These are phyloP conservation scores for Orthosia gothica DNA, from an alignment of 2,888 invertebrate species.

Conservation along the genomic window DNA sequence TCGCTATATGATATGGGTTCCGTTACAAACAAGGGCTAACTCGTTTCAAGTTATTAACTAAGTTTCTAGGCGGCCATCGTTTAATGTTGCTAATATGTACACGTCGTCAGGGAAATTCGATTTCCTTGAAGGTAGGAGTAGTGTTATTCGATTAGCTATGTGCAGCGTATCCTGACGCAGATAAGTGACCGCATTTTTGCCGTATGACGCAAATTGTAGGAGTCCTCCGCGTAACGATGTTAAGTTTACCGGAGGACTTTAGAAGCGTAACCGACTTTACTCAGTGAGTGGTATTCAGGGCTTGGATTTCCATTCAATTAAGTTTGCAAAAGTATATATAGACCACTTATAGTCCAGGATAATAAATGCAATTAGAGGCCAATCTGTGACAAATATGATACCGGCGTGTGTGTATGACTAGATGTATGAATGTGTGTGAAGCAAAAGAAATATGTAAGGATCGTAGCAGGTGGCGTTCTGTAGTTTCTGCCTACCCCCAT, in stretches of 20 bases:
- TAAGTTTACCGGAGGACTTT: background rate
- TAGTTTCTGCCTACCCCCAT: too few species aligned
- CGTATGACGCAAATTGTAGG: background rate
- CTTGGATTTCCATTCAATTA: background rate
- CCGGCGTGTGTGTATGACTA: too few species aligned
- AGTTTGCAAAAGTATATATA: too few species aligned
- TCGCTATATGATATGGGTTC: slow-evolving; percentile 43
- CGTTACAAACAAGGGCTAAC: slow-evolving; percentile 54
- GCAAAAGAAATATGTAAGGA: too few species aligned
- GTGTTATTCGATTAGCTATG: slow-evolving; percentile 20
- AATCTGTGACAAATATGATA: too few species aligned
- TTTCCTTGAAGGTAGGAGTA: slow-evolving; percentile 19
- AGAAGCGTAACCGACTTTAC: background rate
- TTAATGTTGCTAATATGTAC: slow-evolving; percentile 26
- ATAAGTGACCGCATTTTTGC: background rate
- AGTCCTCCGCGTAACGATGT: background rate
- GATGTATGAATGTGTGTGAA: too few species aligned
- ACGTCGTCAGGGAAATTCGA: slow-evolving; percentile 43
- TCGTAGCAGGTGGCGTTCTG: too few species aligned
- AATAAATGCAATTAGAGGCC: too few species aligned
- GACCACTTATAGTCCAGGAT: too few species aligned
- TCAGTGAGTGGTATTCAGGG: background rate
- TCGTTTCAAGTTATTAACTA: slow-evolving; percentile 52
- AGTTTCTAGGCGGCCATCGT: slow-evolving; percentile 26
- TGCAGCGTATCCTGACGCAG: background rate